A percentile compares a stretch with the other conserved stretches of the same genome.
Evolutionary conservation across 2,113 vertebrate species (phyloP).

Genomic region (Lophius piscatorius): DNA sequence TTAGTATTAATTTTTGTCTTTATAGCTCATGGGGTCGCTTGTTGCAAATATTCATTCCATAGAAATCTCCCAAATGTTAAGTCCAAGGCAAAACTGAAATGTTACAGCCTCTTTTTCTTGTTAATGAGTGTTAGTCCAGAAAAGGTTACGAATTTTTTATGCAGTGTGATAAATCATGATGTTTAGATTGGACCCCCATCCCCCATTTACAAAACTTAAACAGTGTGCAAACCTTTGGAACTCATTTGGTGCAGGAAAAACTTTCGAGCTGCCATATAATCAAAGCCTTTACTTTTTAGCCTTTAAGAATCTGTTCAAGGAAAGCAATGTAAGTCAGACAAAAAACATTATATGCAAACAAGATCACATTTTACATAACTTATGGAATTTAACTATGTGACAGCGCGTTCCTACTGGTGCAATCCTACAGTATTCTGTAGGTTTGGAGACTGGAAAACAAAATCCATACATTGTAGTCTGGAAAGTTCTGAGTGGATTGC

Average conservation of each 20-base stretch:
- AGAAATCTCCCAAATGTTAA: background rate
- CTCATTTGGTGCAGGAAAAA: background rate
- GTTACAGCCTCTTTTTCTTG: too few relatives aligned
- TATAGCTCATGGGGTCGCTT: background rate
- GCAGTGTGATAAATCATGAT: slow-evolving; percentile 18
- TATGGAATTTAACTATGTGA: too few relatives aligned
- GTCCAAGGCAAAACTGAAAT: background rate
- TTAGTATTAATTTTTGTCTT: too few relatives aligned
- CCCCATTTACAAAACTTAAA: slow-evolving; percentile 3
- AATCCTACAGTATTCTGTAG: background rate
- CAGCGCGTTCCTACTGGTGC: too few relatives aligned
- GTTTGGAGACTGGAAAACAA: background rate
- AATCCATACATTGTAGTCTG: background rate
- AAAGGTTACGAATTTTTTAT: slow-evolving; percentile 8
- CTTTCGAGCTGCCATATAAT: background rate
- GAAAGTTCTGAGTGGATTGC: background rate
- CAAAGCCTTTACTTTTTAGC: background rate
- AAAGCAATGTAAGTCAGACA: too few relatives aligned
- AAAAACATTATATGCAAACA: background rate
- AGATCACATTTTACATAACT: too few relatives aligned
- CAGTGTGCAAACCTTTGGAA: background rate
- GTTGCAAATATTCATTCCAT: background rate
- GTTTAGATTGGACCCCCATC: slow-evolving; percentile 9
- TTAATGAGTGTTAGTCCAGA: too few relatives aligned
- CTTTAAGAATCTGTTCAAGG: background rate